phyloP scores from a whole-genome alignment of 2,113 vertebrate species.

The Colinus virginianus region DNA sequence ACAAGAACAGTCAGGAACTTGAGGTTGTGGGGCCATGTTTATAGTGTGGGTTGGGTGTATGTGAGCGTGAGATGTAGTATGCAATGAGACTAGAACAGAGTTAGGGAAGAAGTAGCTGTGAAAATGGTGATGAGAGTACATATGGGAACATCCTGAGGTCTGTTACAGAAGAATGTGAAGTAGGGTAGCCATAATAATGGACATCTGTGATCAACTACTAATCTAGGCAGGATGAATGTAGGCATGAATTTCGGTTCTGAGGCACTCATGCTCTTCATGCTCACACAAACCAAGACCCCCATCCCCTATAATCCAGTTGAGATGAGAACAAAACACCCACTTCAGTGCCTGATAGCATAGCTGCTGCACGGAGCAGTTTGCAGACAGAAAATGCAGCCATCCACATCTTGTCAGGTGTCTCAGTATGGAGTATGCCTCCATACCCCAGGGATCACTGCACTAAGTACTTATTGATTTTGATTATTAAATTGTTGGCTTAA shows the following conservation, averaged over 20 bases:
- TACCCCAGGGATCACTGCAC: not conserved
- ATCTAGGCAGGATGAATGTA: not conserved
- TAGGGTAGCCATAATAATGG: not conserved
- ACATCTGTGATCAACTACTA: not conserved
- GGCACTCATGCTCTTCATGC: not conserved
- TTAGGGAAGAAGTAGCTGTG: not conserved
- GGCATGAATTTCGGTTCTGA: fast-evolving
- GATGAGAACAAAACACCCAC: fast-evolving
- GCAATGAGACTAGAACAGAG: not conserved
- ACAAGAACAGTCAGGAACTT: not conserved
- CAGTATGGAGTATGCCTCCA: not conserved
- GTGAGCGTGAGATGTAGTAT: not conserved
- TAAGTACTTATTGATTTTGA: fast-evolving
- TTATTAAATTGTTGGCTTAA: not conserved
- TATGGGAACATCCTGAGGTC: fast-evolving
- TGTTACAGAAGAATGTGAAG: not conserved
- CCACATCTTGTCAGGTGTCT: not conserved
- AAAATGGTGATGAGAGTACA: not conserved
- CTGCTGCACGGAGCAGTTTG: not conserved
- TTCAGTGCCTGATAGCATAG: not conserved
- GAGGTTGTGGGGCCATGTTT: not conserved
- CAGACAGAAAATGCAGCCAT: not conserved
- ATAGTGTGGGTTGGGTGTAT: fast-evolving
- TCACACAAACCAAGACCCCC: not conserved
- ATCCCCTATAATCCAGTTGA: not conserved